phyloP scores from a whole-genome alignment of 2,113 vertebrate genomes.

The Larimichthys polyactis region DNA sequence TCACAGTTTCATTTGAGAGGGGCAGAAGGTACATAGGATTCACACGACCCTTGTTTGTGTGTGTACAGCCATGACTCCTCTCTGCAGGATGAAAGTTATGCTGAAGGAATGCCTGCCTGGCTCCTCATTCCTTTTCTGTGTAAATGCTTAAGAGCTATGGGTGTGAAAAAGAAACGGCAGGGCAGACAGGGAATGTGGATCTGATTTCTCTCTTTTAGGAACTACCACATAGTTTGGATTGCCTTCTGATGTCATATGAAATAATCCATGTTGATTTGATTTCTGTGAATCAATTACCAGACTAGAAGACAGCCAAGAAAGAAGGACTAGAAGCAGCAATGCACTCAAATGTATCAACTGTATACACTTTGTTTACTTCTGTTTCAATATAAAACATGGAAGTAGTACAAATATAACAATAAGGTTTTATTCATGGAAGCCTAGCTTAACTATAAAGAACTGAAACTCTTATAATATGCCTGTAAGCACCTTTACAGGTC shows the following conservation, averaged over 20 bases:
- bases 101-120: slow-evolving; percentile 23
- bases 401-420: no score
- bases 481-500: no score
- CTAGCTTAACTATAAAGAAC: no score
- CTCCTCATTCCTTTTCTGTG: not conserved
- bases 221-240: not conserved
- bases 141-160: not conserved
- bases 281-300: not conserved
- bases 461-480: no score
- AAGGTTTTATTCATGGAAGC: no score
- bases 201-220: slow-evolving; percentile 4
- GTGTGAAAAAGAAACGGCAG: slow-evolving; percentile 4
- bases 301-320: not conserved
- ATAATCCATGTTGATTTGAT: not conserved
- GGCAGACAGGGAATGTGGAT: not conserved
- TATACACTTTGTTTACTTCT: no score
- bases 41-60: slow-evolving; percentile 34
- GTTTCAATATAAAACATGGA: no score
- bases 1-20: slow-evolving; percentile 5
- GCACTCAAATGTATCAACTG: no score
- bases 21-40: slow-evolving; percentile 9
- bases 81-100: slow-evolving; percentile 34
- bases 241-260: not conserved
- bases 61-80: slow-evolving; percentile 8
- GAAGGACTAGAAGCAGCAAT: no score